Conservation (phyloP, 2,797 vertebrate genomes). For the Moxostoma hubbsi region DNA sequence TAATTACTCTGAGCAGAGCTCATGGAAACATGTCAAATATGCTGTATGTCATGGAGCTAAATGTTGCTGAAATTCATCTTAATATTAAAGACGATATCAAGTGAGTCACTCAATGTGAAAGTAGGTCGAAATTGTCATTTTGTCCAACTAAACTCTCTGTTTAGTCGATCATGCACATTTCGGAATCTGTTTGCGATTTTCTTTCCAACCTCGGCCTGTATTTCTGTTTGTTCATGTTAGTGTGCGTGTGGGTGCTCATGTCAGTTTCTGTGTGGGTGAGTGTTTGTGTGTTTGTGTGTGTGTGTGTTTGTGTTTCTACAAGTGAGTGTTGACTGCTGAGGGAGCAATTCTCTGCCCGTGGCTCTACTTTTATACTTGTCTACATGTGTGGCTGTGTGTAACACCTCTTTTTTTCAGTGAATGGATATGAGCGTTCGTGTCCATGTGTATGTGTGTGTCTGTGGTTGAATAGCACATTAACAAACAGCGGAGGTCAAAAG, state of each 20-base stretch:
- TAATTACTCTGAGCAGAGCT: neutral
- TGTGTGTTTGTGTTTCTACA: slow-evolving; percentile 50
- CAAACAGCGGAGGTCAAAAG: slow-evolving; percentile 71
- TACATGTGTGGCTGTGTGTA: slow-evolving; percentile 55
- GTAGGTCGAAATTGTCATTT: neutral
- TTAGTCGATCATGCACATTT: slow-evolving; percentile 5
- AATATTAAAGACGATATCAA: slow-evolving; percentile 5
- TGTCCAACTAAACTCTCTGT: neutral
- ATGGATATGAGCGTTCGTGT: slow-evolving; percentile 59
- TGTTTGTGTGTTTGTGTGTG: slow-evolving; percentile 31
- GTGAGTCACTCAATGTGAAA: neutral
- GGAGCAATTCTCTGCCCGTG: slow-evolving; percentile 51
- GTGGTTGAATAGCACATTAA: slow-evolving; percentile 78
- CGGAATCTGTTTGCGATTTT: slow-evolving; percentile 1
- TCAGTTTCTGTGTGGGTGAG: slow-evolving; percentile 46
- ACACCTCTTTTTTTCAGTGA: slow-evolving; percentile 42
- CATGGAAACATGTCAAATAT: neutral
- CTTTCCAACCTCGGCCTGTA: slow-evolving; percentile 38
- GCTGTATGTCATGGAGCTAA: slow-evolving; percentile 1
- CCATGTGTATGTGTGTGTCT: slow-evolving; percentile 44
- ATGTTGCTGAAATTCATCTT: neutral
- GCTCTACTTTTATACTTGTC: slow-evolving; percentile 53
- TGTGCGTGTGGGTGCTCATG: slow-evolving; percentile 52
- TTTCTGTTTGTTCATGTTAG: slow-evolving; percentile 60
- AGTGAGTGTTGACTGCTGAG: slow-evolving; percentile 48